Evolutionary conservation across 2,888 invertebrate species (phyloP), one percentile per base, ranked within the genome.

Genomic region (Hydriomena furcata): DNA sequence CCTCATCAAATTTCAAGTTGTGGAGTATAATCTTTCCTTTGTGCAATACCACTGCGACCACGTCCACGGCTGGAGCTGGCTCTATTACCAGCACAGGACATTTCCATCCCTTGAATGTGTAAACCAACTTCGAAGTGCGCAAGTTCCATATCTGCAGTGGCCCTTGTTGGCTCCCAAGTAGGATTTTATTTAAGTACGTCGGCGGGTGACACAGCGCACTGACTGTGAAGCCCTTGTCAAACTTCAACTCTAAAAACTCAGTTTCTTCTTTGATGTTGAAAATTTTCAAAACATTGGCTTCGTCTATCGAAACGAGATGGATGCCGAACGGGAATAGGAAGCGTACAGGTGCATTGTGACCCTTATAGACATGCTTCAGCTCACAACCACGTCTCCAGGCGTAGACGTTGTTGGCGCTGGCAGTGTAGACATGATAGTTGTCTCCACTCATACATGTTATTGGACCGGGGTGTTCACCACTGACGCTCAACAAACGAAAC

Each of bases 161-260:
- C 0, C 98, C 98, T 75, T 97, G 96, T 47, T 93, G 91, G 62
- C 97, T 97, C 0, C 96, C 98, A 28, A 99, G 84, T 20, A 99
- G 77, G 52, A 99, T 92, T 78, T 99, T 99, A 76, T 99, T 99
- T 8, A 98, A 82, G 77, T 99, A 99, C 0, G 99, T 97, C 13
- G 93, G 94, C 0, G 99, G 99, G 91, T 99, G 99, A 47, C 95
- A 90, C n/a, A 98, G 58, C 0, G 96, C 91, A 0, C 95, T 94
- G 21, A 99, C 93, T 65, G 93, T 91, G 73, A 99, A 99, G n/a
- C 87, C 83, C 0, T 91, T 89, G 46, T 93, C 91, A 67, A 96
- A 96, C 5, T 90, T 91, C 1, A 96, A 79, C 68, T 96, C 95
- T 17, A 94, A 74, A 60, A 93, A 92, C 27, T 94, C 76, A 50